A percentile compares a stretch with the other conserved stretches of the same genome.
These are phyloP conservation scores for Ctenopoma multispine DNA, from an alignment of 2,797 vertebrate genomes.

Conservation along the genomic window DNA sequence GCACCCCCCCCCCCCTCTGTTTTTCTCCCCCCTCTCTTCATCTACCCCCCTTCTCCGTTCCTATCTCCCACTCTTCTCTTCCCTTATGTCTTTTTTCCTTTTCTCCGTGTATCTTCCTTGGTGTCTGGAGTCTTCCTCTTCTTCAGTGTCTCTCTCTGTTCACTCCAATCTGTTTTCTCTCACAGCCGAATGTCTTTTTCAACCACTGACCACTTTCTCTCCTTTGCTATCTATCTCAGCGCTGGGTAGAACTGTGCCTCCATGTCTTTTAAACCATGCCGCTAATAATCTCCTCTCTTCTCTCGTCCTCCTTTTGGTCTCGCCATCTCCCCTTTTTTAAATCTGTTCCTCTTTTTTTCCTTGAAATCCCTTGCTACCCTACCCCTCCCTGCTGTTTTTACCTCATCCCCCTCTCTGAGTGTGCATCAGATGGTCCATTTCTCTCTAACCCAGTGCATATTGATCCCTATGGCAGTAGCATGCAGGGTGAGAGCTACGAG, in stretches of 20 bases:
- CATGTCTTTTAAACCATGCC: slow-evolving; percentile 70
- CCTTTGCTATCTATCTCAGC: slow-evolving; percentile 53
- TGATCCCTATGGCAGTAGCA: slow-evolving; percentile 82
- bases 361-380: slow-evolving; percentile 59
- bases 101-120: slow-evolving; percentile 78
- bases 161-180: slow-evolving; percentile 78
- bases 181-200: slow-evolving; percentile 80
- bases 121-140: slow-evolving; percentile 80
- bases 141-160: slow-evolving; percentile 72
- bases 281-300: slow-evolving; percentile 73
- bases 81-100: slow-evolving; percentile 77
- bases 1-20: slow-evolving; percentile 49
- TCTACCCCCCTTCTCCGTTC: slow-evolving; percentile 59
- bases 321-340: slow-evolving; percentile 52
- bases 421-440: slow-evolving; percentile 84
- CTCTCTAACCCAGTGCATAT: slow-evolving; percentile 83
- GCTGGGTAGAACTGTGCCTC: slow-evolving; percentile 55
- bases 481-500: slow-evolving; percentile 75
- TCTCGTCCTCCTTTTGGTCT: slow-evolving; percentile 54
- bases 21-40: slow-evolving; percentile 45
- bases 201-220: slow-evolving; percentile 73
- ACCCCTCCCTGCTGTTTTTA: slow-evolving; percentile 62
- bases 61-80: slow-evolving; percentile 71
- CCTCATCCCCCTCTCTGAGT: slow-evolving; percentile 71
- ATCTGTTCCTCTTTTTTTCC: slow-evolving; percentile 39